These are phyloP conservation scores for Paramisgurnus dabryanus DNA, from an alignment of 2,113 vertebrate species.

Conservation along the genomic window DNA sequence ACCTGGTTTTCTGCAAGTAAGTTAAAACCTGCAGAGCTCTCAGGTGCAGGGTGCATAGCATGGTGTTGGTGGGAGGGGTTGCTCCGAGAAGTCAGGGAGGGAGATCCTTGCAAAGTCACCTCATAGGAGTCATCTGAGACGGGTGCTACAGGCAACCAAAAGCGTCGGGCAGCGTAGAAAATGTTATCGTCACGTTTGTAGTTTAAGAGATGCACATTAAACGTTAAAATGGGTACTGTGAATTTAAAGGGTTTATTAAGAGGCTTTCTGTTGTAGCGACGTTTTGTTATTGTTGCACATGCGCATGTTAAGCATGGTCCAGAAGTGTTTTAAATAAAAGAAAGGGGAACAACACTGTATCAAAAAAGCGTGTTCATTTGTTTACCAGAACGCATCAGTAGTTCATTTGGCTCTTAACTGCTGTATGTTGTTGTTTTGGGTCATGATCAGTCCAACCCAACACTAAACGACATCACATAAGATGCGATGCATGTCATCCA, in stretches of 20 bases:
- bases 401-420: too few relatives aligned
- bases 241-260: too few relatives aligned
- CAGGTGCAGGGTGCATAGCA: conserved; percentile 9
- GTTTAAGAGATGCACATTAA: background rate
- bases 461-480: too few relatives aligned
- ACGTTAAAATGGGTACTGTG: background rate
- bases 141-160: background rate
- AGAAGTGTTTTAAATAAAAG: background rate
- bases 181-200: background rate
- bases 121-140: background rate
- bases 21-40: background rate
- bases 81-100: conserved; percentile 17
- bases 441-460: background rate
- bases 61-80: conserved; percentile 52
- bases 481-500: background rate
- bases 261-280: too few relatives aligned
- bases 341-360: too few relatives aligned
- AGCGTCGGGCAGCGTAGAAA: background rate
- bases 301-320: too few relatives aligned
- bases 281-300: background rate
- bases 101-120: conserved; percentile 30
- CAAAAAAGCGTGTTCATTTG: background rate
- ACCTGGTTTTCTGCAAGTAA: conserved; percentile 9
- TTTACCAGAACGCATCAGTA: background rate
- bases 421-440: background rate